Conservation (phyloP, 2,797 vertebrate species). For the Pampus argenteus region DNA sequence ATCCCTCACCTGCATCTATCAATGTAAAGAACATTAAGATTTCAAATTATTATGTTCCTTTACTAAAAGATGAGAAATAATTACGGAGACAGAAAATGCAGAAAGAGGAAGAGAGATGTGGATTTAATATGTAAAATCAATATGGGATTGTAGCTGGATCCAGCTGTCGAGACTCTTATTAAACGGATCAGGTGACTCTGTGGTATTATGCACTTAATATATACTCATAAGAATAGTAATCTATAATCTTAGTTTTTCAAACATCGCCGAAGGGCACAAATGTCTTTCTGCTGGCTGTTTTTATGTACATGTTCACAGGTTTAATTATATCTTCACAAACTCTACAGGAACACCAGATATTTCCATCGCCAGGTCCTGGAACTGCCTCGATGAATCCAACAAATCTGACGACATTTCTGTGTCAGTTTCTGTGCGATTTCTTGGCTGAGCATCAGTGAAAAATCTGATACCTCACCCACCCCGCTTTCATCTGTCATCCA, state of each 20-base stretch:
- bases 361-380: conserved; percentile 15
- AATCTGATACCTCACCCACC: conserved; percentile 42
- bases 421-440: conserved; percentile 30
- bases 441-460: conserved; percentile 54
- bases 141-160: neutral
- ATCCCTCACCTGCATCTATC: neutral
- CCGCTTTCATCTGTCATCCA: conserved; percentile 55
- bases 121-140: neutral
- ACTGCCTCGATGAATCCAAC: conserved; percentile 13
- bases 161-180: neutral
- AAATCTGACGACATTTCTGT: conserved; percentile 45
- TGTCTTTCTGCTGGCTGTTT: neutral
- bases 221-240: neutral
- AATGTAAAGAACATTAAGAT: neutral
- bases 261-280: conserved; percentile 1
- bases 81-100: neutral
- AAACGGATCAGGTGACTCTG: neutral
- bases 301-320: neutral
- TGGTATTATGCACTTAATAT: neutral
- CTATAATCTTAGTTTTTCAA: conserved; percentile 16
- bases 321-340: conserved; percentile 31
- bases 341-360: conserved; percentile 1
- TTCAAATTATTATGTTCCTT: neutral
- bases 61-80: neutral
- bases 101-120: neutral